Conservation (phyloP, 2,797 vertebrate genomes). For the Pterois miles region DNA sequence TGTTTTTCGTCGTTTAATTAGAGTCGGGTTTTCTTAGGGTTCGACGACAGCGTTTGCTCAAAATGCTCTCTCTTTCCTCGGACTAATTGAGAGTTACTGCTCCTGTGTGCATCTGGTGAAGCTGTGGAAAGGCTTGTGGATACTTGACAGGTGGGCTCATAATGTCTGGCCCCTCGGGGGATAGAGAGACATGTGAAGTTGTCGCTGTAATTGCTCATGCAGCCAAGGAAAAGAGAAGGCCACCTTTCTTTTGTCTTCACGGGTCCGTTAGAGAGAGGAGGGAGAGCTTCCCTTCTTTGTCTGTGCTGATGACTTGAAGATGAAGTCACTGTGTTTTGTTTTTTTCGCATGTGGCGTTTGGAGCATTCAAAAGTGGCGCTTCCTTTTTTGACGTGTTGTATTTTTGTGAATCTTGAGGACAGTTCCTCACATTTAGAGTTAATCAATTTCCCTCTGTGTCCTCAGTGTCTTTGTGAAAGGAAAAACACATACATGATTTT, state of each 20-base stretch:
- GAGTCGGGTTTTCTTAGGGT: conserved; percentile 5
- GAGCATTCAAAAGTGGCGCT: background rate
- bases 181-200: conserved; percentile 66
- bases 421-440: background rate
- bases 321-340: conserved; percentile 32
- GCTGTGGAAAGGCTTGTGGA: conserved; percentile 70
- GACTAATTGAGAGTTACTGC: conserved; percentile 73
- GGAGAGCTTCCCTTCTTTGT: conserved; percentile 43
- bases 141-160: conserved; percentile 87
- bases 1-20: conserved; percentile 43
- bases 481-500: conserved; percentile 6
- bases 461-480: background rate
- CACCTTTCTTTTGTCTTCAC: conserved; percentile 78
- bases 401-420: background rate
- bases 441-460: background rate
- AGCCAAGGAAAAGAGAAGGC: conserved; percentile 51
- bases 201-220: conserved; percentile 88
- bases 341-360: background rate
- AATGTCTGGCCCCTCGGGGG: conserved; percentile 73
- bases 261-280: conserved; percentile 72
- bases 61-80: conserved; percentile 49
- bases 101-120: conserved; percentile 80
- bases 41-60: background rate
- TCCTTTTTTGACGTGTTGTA: background rate
- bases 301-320: conserved; percentile 37